Evolutionary conservation across 2,113 vertebrate species (phyloP).

Genomic region (Oriolus oriolus): DNA sequence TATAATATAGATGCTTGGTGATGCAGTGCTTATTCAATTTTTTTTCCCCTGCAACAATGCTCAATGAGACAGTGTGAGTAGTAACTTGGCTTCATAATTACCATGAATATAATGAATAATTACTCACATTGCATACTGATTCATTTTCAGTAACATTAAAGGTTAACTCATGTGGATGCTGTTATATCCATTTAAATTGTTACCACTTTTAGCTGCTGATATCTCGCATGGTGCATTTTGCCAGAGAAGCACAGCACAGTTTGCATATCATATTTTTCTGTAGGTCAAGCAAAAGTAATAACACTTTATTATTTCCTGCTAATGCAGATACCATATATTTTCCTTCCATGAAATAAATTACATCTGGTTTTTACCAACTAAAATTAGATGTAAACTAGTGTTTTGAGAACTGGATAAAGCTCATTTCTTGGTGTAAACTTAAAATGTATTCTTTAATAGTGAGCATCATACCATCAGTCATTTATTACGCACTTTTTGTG

Average conservation of each 20-base stretch:
- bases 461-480: background rate
- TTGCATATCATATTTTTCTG: background rate
- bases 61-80: background rate
- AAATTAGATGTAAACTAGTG: background rate
- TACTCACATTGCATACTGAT: conserved; percentile 30
- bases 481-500: background rate
- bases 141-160: conserved; percentile 29
- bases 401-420: background rate
- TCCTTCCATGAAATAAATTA: background rate
- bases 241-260: background rate
- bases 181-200: background rate
- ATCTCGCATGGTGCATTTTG: background rate
- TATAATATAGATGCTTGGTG: background rate
- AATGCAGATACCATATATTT: background rate
- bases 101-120: conserved; percentile 28
- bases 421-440: background rate
- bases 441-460: background rate
- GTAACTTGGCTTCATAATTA: conserved; percentile 17
- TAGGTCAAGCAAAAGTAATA: background rate
- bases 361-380: background rate
- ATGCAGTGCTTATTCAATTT: background rate
- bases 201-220: background rate
- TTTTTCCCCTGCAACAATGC: background rate
- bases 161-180: background rate
- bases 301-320: background rate